Base-by-base conservation (phyloP, 2,888 invertebrate species). In the Pseudococcus viburni region DNA sequence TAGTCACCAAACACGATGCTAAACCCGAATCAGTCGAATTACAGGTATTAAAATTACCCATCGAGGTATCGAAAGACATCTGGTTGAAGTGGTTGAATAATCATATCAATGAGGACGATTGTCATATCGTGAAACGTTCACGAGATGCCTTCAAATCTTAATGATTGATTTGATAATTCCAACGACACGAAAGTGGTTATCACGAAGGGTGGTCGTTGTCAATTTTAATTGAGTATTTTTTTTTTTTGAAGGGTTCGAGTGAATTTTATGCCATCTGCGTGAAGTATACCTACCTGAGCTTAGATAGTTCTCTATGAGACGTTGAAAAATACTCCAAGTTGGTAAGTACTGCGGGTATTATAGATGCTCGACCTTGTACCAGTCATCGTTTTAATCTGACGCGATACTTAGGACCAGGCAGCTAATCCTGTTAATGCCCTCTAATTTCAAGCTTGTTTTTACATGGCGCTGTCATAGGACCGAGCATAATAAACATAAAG, bases 341-440 rank as follows among this genome's bases (percentile, higher is more conserved):
- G 26, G 26, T 33, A 33, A 33, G 46, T 46, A 46, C 46, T 12
- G 1, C 46, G 26, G 26, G 26, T 33, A 33, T 33, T 46, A 46
- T 46, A 5, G 46, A 46, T 51, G 26, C 1, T 33, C 51, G 51
- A 51, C 51, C 51, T 51, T 51, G 51, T 51, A 51, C 51, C 4
- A 51, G 51, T 51, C 46, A 46, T 46, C 46, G 12, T 46, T 46
- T 51, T 51, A 51, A 51, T 51, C 51, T 51, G 51, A 51, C 17
- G 51, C 17, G 51, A 17, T 17, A 51, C 51, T 15, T 51, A 22
- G 64, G 64, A 64, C 9, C 64, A 64, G 11, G 64, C 64, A 17
- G 64, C 64, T 64, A 64, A 64, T 64, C 64, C 64, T 64, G 64
- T 22, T 64, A 64, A 64, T 64, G 64, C 64, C 64, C 64, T 64